Base-by-base conservation (phyloP, 2,888 invertebrate genomes). In the Amaurobius ferox region DNA sequence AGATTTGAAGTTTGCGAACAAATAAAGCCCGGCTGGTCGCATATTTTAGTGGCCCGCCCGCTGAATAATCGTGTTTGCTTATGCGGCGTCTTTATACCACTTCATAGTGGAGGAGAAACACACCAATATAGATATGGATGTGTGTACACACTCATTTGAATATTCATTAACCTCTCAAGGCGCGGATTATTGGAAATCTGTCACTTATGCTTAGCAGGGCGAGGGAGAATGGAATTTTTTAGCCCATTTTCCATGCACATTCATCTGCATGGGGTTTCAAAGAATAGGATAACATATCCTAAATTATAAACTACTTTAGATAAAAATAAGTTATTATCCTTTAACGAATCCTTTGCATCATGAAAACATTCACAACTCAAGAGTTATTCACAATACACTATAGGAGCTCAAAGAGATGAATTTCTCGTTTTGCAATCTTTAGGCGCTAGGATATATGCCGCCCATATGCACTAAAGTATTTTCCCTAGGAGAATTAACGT, bases 111-210 rank as follows among this genome's bases (percentile, higher is more conserved):
- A 68, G 28, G 68, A 68, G 55, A 48, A 39, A 68, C 62, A n/a
- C 26, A 62, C 70, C 70, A 83, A 83, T 76, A 76, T 48, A 83
- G 81, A 83, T 81, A 81, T 81, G 67, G 67, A 81, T 85, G 71
- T 85, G 77, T 81, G 81, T 81, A 81, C 81, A 81, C 72, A 85
- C 72, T 76, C 77, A 85, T 85, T 85, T 85, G 83, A 85, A 85
- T 85, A 85, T 85, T 85, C 83, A 85, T 77, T 85, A 85, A 77
- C 39, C 19, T 62, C 39, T 55, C 30, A 64, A 64, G n/a, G 64
- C 64, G 13, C 32, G 71, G 72, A 85, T 85, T 77, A 85, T 85
- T 71, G 83, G 72, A 61, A 72, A 85, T 66, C 83, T 77, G 83
- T 85, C 83, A 85, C 39, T 78, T 72, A 55, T 39, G 67, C 39